Conservation (phyloP, 2,888 invertebrate species). For the Agonopterix alstromeriana region DNA sequence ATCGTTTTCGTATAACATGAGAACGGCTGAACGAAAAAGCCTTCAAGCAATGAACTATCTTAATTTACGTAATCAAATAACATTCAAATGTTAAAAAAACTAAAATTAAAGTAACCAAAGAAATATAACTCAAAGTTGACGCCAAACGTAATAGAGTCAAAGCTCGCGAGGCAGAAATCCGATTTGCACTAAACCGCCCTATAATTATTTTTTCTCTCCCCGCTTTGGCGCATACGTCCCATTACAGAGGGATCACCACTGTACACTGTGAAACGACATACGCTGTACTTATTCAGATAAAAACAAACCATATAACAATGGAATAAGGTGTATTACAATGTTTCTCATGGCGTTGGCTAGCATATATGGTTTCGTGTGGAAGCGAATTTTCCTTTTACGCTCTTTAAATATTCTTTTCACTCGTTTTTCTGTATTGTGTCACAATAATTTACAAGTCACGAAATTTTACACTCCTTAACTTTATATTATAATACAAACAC, state of each 20-base stretch:
- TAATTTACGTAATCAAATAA: no score
- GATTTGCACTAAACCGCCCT: constrained; percentile 37
- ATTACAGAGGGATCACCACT: constrained; percentile 53
- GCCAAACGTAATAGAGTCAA: constrained; percentile 11
- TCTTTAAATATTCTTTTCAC: constrained; percentile 40
- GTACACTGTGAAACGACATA: constrained; percentile 17
- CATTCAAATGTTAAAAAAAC: no score
- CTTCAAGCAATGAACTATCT: no score
- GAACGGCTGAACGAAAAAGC: no score
- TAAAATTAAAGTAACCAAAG: no score
- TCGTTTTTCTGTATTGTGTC: constrained; percentile 30
- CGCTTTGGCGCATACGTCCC: constrained; percentile 35
- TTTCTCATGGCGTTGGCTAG: not conserved
- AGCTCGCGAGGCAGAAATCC: constrained; percentile 21
- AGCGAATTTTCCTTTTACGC: constrained; percentile 46
- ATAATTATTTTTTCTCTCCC: constrained; percentile 46
- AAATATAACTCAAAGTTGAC: not conserved
- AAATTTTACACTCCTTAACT: no score
- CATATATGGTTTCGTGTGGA: constrained; percentile 22
- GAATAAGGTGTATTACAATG: not conserved
- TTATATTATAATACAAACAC: no score
- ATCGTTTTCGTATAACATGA: no score
- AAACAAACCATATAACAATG: not conserved
- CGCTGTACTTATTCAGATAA: not conserved
- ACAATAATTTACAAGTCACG: no score